These are phyloP conservation scores for Pipa parva DNA, from an alignment of 2,113 vertebrate species.

Conservation along the genomic window DNA sequence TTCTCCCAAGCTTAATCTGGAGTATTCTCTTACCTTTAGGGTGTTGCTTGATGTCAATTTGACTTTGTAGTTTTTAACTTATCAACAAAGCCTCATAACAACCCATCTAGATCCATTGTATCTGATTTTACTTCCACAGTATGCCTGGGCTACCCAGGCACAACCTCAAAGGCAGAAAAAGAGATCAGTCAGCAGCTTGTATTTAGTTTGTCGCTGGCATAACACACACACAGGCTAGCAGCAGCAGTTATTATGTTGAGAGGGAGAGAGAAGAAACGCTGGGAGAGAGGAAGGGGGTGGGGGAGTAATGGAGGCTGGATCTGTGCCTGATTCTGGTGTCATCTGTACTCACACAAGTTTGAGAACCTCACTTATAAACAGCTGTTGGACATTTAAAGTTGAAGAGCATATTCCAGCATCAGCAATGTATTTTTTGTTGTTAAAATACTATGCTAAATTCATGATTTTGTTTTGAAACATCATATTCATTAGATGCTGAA, in stretches of 20 bases:
- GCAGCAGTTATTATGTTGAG: constrained; percentile 27
- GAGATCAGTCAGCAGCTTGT: constrained; percentile 9
- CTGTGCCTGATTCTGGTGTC: constrained; percentile 26
- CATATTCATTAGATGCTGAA: no score
- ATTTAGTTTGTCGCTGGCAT: constrained; percentile 9
- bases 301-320: constrained; percentile 15
- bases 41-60: constrained; percentile 9
- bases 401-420: background rate
- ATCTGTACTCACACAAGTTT: constrained; percentile 24
- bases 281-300: background rate
- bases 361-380: constrained; percentile 18
- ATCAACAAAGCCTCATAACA: constrained; percentile 32
- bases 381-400: constrained; percentile 18
- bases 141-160: constrained; percentile 26
- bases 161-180: background rate
- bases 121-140: constrained; percentile 25
- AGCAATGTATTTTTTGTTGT: background rate
- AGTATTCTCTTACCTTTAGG: constrained; percentile 28
- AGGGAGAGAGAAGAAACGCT: background rate
- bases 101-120: constrained; percentile 28
- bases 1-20: background rate
- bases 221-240: constrained; percentile 29
- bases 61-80: constrained; percentile 12
- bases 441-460: background rate
- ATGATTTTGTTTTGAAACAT: background rate